Conservation (phyloP, 2,888 invertebrate genomes). For the Parnassius mnemosyne region DNA sequence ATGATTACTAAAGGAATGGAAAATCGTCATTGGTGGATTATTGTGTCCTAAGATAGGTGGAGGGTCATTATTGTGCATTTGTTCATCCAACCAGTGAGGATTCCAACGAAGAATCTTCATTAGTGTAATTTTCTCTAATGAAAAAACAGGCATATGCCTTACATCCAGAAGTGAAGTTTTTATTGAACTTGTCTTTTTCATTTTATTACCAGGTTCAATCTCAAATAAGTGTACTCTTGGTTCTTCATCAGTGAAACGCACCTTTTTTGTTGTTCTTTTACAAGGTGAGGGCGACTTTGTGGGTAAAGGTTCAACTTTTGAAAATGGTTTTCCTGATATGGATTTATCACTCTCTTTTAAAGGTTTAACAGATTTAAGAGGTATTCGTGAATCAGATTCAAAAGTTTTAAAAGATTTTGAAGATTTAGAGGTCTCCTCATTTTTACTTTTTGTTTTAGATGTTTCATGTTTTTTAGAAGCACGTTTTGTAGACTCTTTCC, state of each 20-base stretch:
- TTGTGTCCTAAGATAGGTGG: slow-evolving; percentile 78
- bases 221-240: slow-evolving; percentile 53
- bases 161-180: slow-evolving; percentile 52
- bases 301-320: slow-evolving; percentile 55
- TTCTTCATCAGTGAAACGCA: slow-evolving; percentile 53
- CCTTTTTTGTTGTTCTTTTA: slow-evolving; percentile 38
- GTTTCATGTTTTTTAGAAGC: slow-evolving; percentile 8
- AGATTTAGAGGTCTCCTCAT: neutral
- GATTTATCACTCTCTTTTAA: slow-evolving; percentile 46
- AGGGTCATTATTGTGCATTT: slow-evolving; percentile 66
- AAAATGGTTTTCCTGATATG: slow-evolving; percentile 52
- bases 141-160: slow-evolving; percentile 54
- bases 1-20: slow-evolving; percentile 77
- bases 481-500: slow-evolving; percentile 7
- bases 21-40: slow-evolving; percentile 73
- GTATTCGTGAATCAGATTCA: slow-evolving; percentile 34
- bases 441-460: slow-evolving; percentile 8
- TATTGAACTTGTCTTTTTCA: slow-evolving; percentile 59
- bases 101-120: slow-evolving; percentile 83
- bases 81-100: slow-evolving; percentile 83
- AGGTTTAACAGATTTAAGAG: slow-evolving; percentile 53
- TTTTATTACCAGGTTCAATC: slow-evolving; percentile 63
- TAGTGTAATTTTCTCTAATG: slow-evolving; percentile 71
- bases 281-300: slow-evolving; percentile 28
- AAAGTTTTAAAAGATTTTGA: slow-evolving; percentile 16